Evolutionary conservation across 2,888 invertebrate genomes (phyloP).

Genomic region (Diloba caeruleocephala): DNA sequence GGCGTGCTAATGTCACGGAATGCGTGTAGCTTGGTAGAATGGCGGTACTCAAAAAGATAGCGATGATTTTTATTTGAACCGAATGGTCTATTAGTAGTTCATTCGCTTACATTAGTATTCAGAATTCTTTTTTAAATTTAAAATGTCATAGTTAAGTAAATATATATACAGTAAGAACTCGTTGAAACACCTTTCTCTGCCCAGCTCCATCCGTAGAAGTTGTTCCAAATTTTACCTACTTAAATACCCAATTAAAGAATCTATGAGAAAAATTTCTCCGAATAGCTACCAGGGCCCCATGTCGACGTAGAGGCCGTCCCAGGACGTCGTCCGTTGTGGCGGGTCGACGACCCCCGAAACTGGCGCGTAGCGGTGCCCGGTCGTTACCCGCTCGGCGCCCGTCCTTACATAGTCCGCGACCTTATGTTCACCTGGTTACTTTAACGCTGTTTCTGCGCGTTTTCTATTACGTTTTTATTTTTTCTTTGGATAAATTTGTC

Average conservation of each 20-base stretch:
- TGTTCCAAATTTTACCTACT: constrained; percentile 14
- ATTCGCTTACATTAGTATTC: background rate
- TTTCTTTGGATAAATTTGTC: constrained; percentile 1
- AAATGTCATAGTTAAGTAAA: no score
- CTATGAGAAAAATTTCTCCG: constrained; percentile 34
- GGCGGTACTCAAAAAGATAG: constrained; percentile 12
- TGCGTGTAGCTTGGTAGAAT: constrained; percentile 11
- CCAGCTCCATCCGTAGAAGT: background rate
- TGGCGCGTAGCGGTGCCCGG: constrained; percentile 86
- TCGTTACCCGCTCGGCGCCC: constrained; percentile 81
- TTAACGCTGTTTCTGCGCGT: constrained; percentile 51
- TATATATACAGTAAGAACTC: no score
- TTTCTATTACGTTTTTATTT: constrained; percentile 43
- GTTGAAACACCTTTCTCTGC: background rate
- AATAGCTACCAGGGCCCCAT: constrained; percentile 72
- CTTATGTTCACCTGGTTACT: constrained; percentile 84
- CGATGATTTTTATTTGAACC: constrained; percentile 11
- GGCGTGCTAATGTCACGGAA: constrained; percentile 22
- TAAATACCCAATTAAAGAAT: constrained; percentile 29
- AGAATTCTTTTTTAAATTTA: no score
- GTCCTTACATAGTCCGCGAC: constrained; percentile 81
- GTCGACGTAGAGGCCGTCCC: constrained; percentile 73
- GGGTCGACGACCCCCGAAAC: constrained; percentile 85
- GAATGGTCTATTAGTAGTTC: background rate
- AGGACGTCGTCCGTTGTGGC: constrained; percentile 78